phyloP scores from a whole-genome alignment of 2,888 invertebrate species.

The Galeruca laticollis region DNA sequence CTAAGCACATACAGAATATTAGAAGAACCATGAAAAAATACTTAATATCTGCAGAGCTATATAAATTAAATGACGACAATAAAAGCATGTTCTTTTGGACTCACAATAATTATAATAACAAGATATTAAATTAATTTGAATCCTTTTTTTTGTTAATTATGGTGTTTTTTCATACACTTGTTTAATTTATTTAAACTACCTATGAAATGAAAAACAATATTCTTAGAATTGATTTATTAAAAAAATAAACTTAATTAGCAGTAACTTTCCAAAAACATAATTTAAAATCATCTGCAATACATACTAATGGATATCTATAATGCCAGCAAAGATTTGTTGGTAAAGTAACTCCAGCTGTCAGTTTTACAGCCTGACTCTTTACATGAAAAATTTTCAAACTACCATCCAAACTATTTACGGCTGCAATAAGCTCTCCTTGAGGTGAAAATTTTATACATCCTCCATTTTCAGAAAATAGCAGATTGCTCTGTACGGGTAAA shows the following conservation, averaged over 20 bases:
- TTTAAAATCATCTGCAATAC: conserved; percentile 72
- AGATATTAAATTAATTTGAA: no score
- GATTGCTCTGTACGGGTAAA: conserved; percentile 71
- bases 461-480: conserved; percentile 75
- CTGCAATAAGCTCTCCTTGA: conserved; percentile 75
- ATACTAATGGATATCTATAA: conserved; percentile 72
- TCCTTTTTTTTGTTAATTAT: no score
- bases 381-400: conserved; percentile 75
- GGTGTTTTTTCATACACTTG: no score
- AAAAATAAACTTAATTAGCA: conserved; percentile 5
- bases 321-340: conserved; percentile 76
- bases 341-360: conserved; percentile 70
- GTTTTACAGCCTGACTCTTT: conserved; percentile 70
- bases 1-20: no score
- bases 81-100: no score
- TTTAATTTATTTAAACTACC: no score
- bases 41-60: no score
- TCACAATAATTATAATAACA: no score
- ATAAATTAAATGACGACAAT: no score
- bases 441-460: conserved; percentile 73
- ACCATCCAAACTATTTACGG: conserved; percentile 75
- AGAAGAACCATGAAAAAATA: no score
- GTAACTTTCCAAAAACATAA: conserved; percentile 72
- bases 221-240: not conserved
- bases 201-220: not conserved